Base-by-base conservation (phyloP, 1,140 invertebrate species). In the Samia ricini region DNA sequence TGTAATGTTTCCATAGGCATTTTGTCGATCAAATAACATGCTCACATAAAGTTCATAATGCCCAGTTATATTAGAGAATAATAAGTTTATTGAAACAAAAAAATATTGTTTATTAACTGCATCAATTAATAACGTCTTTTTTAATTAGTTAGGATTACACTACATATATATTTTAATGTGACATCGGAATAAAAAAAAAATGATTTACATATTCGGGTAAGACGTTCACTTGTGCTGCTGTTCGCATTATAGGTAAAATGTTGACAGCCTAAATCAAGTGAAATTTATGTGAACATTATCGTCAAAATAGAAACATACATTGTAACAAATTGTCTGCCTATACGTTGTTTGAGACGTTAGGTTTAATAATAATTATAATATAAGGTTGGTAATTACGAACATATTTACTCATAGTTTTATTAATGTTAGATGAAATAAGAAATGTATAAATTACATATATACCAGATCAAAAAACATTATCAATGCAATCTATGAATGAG, bases 281-380 rank as follows among this genome's bases (percentile, higher is more conserved):
- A 69, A 56, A 18, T 49, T 76, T 81, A 81, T 80, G 81, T 81
- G 81, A 81, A 83, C 72, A 33, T 55, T 36, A 66, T 83, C 68
- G 72, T 64, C 69, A 72, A 74, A 73, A 78, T 77, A 56, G 77
- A 80, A 80, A 69, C 76, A 76, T 79, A 72, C 76, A 77, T 81
- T 83, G 77, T 26, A 64, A 67, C 79, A 74, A 80, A 78, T 83
- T 83, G 77, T 80, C 81, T 67, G 66, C 51, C 79, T 68, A 57
- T 66, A 71, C 73, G 81, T 78, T 77, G 48, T 24, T 49, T 26
- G 20, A 52, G 68, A 80, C 79, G 74, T 71, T 65, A 62, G 66
- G 74, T 66, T 61, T 24, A 48, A 48, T 48, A 3, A 23, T 22
- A 42, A 12, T 15, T 12, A 33, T 22, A 23, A 19, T 56, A 1